Percentiles rank a stretch among this genome's conserved stretches.
Conservation (phyloP, 2,113 vertebrate genomes). For the Erpornis zantholeuca region DNA sequence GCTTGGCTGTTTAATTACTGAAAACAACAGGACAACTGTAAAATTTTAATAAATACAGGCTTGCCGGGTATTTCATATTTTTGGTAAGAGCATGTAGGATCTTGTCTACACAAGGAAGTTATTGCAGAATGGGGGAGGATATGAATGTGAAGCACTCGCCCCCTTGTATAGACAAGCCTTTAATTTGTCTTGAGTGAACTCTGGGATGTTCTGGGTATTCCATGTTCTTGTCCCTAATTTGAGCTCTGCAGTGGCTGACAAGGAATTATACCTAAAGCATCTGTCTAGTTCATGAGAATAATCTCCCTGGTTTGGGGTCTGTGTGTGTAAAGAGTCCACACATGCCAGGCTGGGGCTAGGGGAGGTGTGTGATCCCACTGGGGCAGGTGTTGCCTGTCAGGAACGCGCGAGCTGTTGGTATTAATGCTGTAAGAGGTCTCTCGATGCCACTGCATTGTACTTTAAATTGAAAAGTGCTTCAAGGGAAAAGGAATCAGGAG, state of each 20-base stretch:
- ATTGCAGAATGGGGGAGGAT: neutral
- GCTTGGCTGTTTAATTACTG: constrained; percentile 13
- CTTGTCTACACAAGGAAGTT: neutral
- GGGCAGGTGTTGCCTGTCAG: neutral
- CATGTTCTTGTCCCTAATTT: neutral
- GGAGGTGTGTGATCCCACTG: accelerated
- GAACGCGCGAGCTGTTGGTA: accelerated
- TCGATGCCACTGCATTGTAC: accelerated
- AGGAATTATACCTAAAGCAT: accelerated
- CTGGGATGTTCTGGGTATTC: neutral
- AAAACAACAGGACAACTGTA: neutral
- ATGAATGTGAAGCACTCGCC: neutral
- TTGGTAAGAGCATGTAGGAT: constrained; percentile 21
- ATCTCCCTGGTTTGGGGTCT: neutral
- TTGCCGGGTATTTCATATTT: constrained; percentile 23
- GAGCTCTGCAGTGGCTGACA: neutral
- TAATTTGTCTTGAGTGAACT: neutral
- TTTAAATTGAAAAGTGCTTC: neutral
- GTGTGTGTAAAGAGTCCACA: accelerated
- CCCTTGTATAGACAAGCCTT: neutral
- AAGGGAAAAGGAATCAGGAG: neutral
- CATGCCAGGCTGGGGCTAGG: accelerated
- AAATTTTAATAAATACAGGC: constrained; percentile 27
- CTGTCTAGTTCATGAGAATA: neutral
- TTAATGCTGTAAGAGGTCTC: neutral